A percentile compares a stretch with the other conserved stretches of the same genome.
Evolutionary conservation across 1,140 invertebrate species (phyloP).

Genomic region (Notospermus geniculatus): DNA sequence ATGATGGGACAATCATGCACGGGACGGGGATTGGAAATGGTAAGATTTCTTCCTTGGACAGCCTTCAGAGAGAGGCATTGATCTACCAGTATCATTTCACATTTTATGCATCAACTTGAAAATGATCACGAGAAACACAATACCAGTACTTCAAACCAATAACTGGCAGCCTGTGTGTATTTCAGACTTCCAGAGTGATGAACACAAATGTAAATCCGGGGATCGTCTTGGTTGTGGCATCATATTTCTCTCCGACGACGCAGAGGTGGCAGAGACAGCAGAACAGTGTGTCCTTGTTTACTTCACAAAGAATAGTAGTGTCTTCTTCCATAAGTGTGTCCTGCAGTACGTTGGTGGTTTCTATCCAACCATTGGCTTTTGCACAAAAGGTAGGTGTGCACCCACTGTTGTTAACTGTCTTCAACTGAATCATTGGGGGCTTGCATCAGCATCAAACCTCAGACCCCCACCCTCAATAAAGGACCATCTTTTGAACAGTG

Average conservation of each 20-base stretch:
- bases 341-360: background rate
- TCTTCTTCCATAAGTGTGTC: background rate
- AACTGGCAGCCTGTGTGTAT: background rate
- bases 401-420: background rate
- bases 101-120: no score
- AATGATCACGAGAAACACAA: no score
- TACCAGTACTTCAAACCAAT: background rate
- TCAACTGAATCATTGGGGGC: no score
- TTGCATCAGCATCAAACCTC: no score
- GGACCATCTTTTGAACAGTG: no score
- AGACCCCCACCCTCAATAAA: no score
- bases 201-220: background rate
- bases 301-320: background rate
- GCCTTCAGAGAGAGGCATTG: no score
- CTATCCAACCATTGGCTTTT: background rate
- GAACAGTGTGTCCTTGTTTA: background rate
- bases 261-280: background rate
- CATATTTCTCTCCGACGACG: background rate
- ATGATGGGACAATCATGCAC: background rate
- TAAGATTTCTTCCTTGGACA: no score
- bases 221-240: background rate
- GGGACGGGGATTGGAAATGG: background rate
- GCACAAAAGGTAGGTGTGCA: background rate
- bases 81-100: no score
- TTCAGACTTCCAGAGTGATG: background rate